Conservation (phyloP, 2,113 vertebrate genomes). For the Chaetorhynchus papuensis region DNA sequence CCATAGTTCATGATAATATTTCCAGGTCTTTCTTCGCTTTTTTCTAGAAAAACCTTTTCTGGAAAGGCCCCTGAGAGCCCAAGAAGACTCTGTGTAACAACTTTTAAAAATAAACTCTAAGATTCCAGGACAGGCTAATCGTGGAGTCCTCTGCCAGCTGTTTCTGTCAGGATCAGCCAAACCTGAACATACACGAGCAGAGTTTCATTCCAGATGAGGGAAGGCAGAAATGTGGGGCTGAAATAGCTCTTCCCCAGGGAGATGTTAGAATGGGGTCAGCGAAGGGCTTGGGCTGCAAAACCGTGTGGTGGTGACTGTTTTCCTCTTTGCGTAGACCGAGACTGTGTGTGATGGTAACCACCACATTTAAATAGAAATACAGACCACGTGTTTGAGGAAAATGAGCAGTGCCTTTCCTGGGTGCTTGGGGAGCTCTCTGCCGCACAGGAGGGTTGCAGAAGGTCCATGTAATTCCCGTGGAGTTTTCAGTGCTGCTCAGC, state of each 20-base stretch:
- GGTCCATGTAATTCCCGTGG: neutral
- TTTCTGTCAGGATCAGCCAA: neutral
- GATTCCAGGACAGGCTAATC: neutral
- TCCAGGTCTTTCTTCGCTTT: neutral
- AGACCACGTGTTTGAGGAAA: rapidly evolving
- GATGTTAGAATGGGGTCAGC: neutral
- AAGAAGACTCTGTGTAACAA: neutral
- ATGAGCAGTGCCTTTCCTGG: rapidly evolving
- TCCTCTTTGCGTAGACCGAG: neutral
- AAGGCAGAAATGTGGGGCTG: neutral
- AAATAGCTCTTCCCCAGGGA: neutral
- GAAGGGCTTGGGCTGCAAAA: neutral
- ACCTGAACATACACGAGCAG: rapidly evolving
- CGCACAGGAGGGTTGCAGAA: rapidly evolving
- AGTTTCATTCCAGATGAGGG: neutral
- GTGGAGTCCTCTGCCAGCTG: neutral
- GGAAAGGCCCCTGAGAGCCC: neutral
- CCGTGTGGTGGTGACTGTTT: rapidly evolving
- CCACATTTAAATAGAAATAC: neutral
- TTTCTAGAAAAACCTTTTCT: neutral
- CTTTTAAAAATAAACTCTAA: slow-evolving; percentile 42
- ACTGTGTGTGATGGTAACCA: neutral
- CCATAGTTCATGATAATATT: neutral
- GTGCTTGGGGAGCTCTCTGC: neutral
- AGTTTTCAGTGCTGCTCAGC: neutral